phyloP scores from a whole-genome alignment of 2,113 vertebrate species.

The Cathartes aura region DNA sequence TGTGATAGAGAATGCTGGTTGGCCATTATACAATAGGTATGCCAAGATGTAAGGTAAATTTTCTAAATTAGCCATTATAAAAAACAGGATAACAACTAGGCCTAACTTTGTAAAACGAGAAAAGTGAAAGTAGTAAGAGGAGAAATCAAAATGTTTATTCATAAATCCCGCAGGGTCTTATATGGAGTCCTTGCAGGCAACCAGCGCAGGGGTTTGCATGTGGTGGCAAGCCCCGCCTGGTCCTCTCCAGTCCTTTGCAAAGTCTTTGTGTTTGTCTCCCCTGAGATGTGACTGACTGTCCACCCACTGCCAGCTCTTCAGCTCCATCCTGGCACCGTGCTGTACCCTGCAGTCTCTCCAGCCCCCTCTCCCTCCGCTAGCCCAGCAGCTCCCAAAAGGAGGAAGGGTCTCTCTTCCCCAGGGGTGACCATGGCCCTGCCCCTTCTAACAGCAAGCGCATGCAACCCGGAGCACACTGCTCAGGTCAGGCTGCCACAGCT shows the following conservation, averaged over 20 bases:
- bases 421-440: background rate
- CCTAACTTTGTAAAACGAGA: background rate
- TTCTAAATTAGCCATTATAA: background rate
- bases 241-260: background rate
- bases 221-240: background rate
- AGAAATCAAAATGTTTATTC: background rate
- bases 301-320: background rate
- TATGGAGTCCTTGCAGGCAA: background rate
- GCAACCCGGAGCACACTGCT: accelerated
- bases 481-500: background rate
- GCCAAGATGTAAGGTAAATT: background rate
- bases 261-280: background rate
- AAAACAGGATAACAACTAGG: background rate
- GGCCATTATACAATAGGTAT: background rate
- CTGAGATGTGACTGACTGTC: background rate
- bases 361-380: background rate
- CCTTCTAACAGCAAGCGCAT: background rate
- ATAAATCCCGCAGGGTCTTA: background rate
- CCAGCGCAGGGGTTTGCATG: background rate
- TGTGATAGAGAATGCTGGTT: background rate
- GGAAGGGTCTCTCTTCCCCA: background rate
- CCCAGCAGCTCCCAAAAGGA: background rate
- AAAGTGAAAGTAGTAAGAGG: background rate
- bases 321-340: background rate
- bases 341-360: background rate